Percentiles rank a stretch among this genome's conserved stretches.
Evolutionary conservation across 2,888 invertebrate species (phyloP).

Genomic region (Geophilus truncorum): DNA sequence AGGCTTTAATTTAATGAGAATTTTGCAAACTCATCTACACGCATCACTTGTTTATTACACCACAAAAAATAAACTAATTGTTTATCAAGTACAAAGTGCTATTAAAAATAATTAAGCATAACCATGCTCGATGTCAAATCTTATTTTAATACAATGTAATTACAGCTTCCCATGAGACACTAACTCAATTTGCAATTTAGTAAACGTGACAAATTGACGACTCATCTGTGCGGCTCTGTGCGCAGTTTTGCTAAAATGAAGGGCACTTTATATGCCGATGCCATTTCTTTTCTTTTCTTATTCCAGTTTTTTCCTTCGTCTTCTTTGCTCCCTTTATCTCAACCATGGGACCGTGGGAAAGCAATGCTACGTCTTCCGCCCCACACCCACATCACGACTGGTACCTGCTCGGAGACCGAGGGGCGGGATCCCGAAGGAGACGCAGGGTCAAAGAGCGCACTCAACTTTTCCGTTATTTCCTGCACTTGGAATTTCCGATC

Average conservation of each 20-base stretch:
- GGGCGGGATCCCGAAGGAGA: neutral
- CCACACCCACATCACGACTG: conserved; percentile 25
- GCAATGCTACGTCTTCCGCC: conserved; percentile 21
- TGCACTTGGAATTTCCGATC: conserved; percentile 12
- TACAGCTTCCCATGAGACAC: neutral
- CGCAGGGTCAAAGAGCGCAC: conserved; percentile 1
- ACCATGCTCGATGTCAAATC: neutral
- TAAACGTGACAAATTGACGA: neutral
- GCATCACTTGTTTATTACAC: neutral
- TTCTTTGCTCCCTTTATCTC: neutral
- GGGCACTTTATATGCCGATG: neutral
- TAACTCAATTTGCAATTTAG: neutral
- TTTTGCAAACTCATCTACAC: neutral
- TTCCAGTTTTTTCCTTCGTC: conserved; percentile 2
- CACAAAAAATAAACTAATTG: neutral
- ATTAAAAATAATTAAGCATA: too few species aligned
- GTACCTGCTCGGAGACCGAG: conserved; percentile 9
- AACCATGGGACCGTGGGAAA: neutral
- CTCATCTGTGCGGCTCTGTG: neutral
- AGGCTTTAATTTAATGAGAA: too few species aligned
- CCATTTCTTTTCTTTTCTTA: conserved; percentile 7
- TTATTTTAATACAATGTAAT: neutral
- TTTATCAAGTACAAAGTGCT: neutral
- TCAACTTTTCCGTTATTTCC: conserved; percentile 1
- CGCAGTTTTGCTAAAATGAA: neutral